phyloP scores from a whole-genome alignment of 2,113 vertebrate species.

The Pristiophorus japonicus region DNA sequence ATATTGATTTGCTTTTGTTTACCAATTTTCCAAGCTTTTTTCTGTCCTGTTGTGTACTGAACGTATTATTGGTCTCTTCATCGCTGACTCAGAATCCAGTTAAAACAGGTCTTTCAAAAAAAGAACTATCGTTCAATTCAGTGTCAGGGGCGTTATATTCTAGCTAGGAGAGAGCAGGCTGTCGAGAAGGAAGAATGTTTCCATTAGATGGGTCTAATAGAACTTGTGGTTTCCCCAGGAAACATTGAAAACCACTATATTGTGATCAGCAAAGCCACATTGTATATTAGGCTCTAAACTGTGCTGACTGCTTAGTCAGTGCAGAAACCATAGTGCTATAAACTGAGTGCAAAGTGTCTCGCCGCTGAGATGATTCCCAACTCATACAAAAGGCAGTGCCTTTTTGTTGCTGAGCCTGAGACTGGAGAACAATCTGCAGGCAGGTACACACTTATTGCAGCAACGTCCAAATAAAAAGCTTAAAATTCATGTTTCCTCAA shows the following conservation, averaged over 20 bases:
- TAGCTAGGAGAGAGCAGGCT: neutral
- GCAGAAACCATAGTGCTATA: neutral
- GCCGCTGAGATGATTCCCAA: neutral
- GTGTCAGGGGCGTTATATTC: neutral
- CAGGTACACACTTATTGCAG: neutral
- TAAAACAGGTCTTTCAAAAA: neutral
- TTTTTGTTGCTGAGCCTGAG: neutral
- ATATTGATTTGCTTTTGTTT: neutral
- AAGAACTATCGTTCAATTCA: neutral
- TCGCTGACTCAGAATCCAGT: neutral
- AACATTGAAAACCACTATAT: neutral
- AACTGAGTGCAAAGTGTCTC: neutral
- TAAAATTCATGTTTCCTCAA: neutral
- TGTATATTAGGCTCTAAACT: neutral
- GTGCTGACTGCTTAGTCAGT: neutral
- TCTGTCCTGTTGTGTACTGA: neutral
- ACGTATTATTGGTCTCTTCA: neutral
- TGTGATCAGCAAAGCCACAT: slow-evolving; percentile 16
- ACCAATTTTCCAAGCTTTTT: neutral
- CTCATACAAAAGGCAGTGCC: neutral
- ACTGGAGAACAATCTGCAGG: neutral
- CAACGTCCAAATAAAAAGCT: slow-evolving; percentile 22
- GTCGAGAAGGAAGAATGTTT: neutral
- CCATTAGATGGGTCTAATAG: neutral
- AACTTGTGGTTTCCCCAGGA: slow-evolving; percentile 10